These are phyloP conservation scores for Microplitis deprimator DNA, from an alignment of 2,888 invertebrate genomes.

Conservation along the genomic window DNA sequence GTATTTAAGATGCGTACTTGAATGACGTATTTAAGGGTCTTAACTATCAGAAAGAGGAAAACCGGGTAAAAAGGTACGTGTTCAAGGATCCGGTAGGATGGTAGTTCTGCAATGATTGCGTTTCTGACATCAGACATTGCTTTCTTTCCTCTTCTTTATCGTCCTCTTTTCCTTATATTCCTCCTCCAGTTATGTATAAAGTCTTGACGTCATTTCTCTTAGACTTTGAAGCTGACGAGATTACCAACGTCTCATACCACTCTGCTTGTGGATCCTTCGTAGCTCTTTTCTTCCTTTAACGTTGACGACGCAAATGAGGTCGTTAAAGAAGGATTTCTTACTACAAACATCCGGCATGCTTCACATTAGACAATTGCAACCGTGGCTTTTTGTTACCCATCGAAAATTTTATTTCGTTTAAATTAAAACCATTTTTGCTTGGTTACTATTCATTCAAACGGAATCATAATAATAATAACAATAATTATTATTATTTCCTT, in stretches of 20 bases:
- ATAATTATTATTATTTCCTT: background rate
- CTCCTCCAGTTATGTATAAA: conserved; percentile 15
- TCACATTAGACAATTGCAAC: conserved; percentile 28
- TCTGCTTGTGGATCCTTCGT: conserved; percentile 32
- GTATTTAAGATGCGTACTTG: conserved; percentile 6
- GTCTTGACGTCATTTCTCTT: conserved; percentile 46
- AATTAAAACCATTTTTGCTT: background rate
- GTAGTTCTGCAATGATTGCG: background rate
- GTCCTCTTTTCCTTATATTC: background rate
- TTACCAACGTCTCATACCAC: conserved; percentile 45
- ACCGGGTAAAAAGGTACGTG: background rate
- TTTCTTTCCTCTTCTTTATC: conserved; percentile 7
- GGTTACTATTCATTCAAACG: background rate
- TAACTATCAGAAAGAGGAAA: conserved; percentile 6
- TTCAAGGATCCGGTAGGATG: background rate
- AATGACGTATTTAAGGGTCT: conserved; percentile 33
- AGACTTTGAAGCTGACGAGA: conserved; percentile 49
- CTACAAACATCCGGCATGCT: conserved; percentile 46
- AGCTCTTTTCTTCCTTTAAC: conserved; percentile 51
- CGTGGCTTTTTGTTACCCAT: background rate
- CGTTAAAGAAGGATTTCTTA: conserved; percentile 58
- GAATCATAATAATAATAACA: background rate
- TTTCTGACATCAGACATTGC: conserved; percentile 5
- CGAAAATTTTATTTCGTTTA: background rate
- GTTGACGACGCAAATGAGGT: conserved; percentile 61